A percentile compares a stretch with the other conserved stretches of the same genome.
Evolutionary conservation across 2,113 vertebrate species (phyloP).

Genomic region (Nesogale talazaci): DNA sequence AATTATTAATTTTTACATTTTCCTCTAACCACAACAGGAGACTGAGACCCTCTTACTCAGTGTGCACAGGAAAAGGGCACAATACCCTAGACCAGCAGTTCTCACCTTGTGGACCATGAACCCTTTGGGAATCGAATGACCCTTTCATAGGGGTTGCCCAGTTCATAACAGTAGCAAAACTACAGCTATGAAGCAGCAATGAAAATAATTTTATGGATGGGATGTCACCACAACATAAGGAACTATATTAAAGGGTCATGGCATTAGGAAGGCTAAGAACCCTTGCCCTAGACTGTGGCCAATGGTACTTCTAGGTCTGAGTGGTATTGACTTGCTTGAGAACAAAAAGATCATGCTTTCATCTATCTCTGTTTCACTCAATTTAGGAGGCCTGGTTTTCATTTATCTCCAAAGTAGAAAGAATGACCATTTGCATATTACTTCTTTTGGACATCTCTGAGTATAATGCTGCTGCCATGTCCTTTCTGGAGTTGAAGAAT

Average conservation of each 20-base stretch:
- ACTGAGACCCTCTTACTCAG: not conserved
- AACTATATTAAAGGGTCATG: no score
- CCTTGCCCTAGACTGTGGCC: rapidly evolving
- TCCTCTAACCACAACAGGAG: not conserved
- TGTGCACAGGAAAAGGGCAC: not conserved
- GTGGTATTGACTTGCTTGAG: not conserved
- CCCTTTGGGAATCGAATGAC: no score
- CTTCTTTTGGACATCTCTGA: not conserved
- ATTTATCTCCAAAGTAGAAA: constrained; percentile 33
- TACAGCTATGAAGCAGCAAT: no score
- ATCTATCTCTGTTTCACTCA: not conserved
- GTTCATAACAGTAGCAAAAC: no score
- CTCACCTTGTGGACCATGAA: no score
- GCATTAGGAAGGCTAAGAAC: no score
- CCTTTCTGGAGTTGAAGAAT: not conserved
- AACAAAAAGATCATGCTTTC: not conserved
- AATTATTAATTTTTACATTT: not conserved
- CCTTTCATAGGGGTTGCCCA: no score
- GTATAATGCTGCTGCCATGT: not conserved
- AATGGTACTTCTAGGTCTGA: not conserved
- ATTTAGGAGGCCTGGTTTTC: not conserved
- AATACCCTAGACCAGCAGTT: no score
- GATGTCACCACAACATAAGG: no score
- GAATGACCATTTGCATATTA: not conserved
- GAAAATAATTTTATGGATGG: no score